phyloP scores from a whole-genome alignment of 2,113 vertebrate species.

The Odobenus rosmarus region DNA sequence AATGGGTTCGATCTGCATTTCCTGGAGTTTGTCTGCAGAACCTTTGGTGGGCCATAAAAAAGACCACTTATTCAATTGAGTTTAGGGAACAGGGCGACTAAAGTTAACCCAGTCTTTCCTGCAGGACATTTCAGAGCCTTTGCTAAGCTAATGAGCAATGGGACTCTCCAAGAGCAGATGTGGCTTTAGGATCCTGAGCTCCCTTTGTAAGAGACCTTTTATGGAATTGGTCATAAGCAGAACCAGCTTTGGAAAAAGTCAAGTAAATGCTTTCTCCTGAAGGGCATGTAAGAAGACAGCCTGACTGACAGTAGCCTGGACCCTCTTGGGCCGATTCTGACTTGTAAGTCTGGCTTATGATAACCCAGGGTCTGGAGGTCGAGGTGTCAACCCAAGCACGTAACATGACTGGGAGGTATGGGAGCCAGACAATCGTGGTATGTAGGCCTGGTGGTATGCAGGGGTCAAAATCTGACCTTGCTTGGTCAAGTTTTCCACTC shows the following conservation, averaged over 20 bases:
- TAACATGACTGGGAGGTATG: rapidly evolving
- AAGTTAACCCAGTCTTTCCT: neutral
- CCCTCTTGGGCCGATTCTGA: no score
- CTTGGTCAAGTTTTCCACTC: rapidly evolving
- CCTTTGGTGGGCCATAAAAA: neutral
- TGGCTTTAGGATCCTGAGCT: neutral
- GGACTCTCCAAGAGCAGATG: neutral
- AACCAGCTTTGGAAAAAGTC: neutral
- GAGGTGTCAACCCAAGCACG: rapidly evolving
- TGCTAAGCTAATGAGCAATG: neutral
- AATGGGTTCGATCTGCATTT: neutral
- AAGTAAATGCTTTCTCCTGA: neutral
- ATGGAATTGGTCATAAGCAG: neutral
- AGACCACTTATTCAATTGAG: neutral
- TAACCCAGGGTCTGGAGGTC: neutral
- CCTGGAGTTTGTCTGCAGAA: neutral
- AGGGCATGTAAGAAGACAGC: no score
- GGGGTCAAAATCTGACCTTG: neutral
- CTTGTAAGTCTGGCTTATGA: neutral
- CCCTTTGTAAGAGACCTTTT: neutral
- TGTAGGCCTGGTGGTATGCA: neutral
- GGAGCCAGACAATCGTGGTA: rapidly evolving
- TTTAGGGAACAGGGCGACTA: no score
- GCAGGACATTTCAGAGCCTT: neutral
- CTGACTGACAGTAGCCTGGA: neutral